A percentile compares a stretch with the other conserved stretches of the same genome.
Evolutionary conservation across 1,140 invertebrate species (phyloP).

Genomic region (Solen grandis): DNA sequence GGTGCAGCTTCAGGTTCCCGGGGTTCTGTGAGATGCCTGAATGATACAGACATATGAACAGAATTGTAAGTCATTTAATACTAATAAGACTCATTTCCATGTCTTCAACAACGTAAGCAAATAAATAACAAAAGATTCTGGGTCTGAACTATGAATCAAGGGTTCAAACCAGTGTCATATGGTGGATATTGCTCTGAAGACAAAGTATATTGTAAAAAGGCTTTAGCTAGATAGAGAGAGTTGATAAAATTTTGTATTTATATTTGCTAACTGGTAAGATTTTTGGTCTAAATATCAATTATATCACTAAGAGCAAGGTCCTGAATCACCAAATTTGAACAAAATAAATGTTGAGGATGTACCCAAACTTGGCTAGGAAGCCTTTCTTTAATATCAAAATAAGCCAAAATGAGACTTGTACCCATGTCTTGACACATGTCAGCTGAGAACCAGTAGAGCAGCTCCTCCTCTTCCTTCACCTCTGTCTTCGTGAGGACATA

Average conservation of each 20-base stretch:
- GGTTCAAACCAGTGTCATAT: neutral
- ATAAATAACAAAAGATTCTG: neutral
- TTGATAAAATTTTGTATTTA: no score
- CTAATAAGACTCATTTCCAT: neutral
- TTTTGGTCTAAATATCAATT: no score
- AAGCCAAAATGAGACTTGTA: no score
- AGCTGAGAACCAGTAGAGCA: slow-evolving; percentile 70
- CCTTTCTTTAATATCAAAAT: no score
- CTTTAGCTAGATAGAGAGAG: neutral
- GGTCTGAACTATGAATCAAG: neutral
- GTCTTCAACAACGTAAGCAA: neutral
- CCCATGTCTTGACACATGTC: slow-evolving; percentile 67
- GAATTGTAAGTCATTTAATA: neutral
- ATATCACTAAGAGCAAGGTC: no score
- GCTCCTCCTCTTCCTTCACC: slow-evolving; percentile 62
- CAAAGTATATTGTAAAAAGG: neutral
- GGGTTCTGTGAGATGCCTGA: slow-evolving; percentile 50
- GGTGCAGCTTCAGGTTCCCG: slow-evolving; percentile 31
- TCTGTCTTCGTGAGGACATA: slow-evolving; percentile 65
- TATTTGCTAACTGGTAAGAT: no score
- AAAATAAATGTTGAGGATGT: no score
- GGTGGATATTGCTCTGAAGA: neutral
- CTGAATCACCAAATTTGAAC: no score
- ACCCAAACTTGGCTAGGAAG: no score
- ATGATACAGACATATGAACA: neutral